Conservation (phyloP, 2,888 invertebrate genomes). For the Drosophila leonis region DNA sequence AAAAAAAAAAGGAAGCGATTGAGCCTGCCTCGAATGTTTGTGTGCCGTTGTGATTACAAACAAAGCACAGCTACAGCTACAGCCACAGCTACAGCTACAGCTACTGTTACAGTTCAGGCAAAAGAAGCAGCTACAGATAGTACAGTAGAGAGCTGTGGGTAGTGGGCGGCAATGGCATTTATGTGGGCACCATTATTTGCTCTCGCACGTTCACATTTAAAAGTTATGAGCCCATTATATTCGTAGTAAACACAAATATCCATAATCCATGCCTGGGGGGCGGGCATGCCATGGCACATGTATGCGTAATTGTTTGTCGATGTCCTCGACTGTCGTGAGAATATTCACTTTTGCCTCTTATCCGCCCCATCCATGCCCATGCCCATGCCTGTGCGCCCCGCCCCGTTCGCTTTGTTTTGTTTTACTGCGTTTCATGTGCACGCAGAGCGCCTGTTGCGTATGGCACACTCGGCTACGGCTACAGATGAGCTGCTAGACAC, state of each 20-base stretch:
- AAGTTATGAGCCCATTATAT: slow-evolving; percentile 78
- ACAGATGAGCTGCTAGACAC: slow-evolving; percentile 13
- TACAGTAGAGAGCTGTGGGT: not conserved
- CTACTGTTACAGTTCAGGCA: not conserved
- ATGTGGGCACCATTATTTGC: slow-evolving; percentile 81
- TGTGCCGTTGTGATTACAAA: slow-evolving; percentile 66
- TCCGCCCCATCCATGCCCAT: slow-evolving; percentile 2
- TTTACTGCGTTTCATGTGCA: slow-evolving; percentile 20
- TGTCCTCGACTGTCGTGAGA: slow-evolving; percentile 76
- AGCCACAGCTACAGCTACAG: slow-evolving; percentile 15
- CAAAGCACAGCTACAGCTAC: slow-evolving; percentile 22
- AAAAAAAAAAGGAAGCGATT: slow-evolving; percentile 8
- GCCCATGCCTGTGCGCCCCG: slow-evolving; percentile 4
- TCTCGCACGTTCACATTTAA: slow-evolving; percentile 69
- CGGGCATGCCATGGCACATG: slow-evolving; percentile 63
- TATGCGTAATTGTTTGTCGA: slow-evolving; percentile 77
- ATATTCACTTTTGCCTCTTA: slow-evolving; percentile 61
- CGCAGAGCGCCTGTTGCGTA: slow-evolving; percentile 48
- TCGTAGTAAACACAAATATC: slow-evolving; percentile 77
- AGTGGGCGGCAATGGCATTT: slow-evolving; percentile 39
- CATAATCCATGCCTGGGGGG: slow-evolving; percentile 67
- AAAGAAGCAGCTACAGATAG: slow-evolving; percentile 6
- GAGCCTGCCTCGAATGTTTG: slow-evolving; percentile 34
- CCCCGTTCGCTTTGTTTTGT: slow-evolving; percentile 20
- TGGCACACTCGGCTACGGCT: not conserved